phyloP scores from a whole-genome alignment of 1,140 invertebrate genomes.

The Calliopsis andreniformis region DNA sequence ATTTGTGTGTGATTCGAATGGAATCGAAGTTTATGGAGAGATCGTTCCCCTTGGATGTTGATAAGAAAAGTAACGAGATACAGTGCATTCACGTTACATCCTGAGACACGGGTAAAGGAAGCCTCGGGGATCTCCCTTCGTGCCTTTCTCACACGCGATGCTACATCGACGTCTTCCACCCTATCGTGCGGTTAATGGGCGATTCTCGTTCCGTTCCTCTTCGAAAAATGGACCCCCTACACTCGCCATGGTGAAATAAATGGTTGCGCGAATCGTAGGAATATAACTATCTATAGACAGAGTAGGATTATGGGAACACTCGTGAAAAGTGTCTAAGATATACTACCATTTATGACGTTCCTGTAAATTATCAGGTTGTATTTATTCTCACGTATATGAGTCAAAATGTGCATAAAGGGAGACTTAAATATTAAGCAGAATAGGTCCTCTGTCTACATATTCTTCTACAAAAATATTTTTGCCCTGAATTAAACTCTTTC shows the following conservation, averaged over 20 bases:
- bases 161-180: slow-evolving; percentile 38
- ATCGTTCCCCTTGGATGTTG: background rate
- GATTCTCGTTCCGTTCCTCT: slow-evolving; percentile 53
- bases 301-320: too few species aligned
- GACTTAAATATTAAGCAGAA: too few species aligned
- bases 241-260: background rate
- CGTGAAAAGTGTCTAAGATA: too few species aligned
- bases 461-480: too few species aligned
- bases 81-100: background rate
- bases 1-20: background rate
- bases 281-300: too few species aligned
- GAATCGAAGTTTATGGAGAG: background rate
- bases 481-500: too few species aligned
- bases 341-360: too few species aligned
- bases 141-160: slow-evolving; percentile 55
- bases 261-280: background rate
- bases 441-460: too few species aligned
- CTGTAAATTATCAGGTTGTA: too few species aligned
- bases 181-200: slow-evolving; percentile 65
- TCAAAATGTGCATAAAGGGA: too few species aligned
- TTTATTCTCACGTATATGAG: too few species aligned
- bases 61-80: slow-evolving; percentile 31
- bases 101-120: slow-evolving; percentile 5
- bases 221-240: slow-evolving; percentile 45
- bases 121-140: slow-evolving; percentile 26